Evolutionary conservation across 2,113 vertebrate genomes (phyloP).

Genomic region (Callionymus lyra): DNA sequence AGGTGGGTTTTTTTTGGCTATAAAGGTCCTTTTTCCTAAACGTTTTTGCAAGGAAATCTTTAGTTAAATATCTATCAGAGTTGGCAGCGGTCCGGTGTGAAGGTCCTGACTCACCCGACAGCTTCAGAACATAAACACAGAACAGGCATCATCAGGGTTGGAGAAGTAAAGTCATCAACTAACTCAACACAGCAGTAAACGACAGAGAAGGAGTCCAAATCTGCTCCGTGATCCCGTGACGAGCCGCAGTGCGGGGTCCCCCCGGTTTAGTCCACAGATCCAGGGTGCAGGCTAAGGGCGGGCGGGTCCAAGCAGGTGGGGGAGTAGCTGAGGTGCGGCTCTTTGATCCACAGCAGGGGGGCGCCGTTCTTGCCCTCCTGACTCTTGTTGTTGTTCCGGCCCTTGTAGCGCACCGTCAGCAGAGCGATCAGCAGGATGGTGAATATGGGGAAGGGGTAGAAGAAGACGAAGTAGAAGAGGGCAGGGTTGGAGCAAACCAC

Average conservation of each 20-base stretch:
- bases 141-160: constrained; percentile 45
- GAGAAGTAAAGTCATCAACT: no score
- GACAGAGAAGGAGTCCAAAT: constrained; percentile 54
- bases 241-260: constrained; percentile 15
- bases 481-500: constrained; percentile 89
- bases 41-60: constrained; percentile 35
- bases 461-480: constrained; percentile 97
- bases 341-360: constrained; percentile 95
- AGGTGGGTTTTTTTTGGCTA: constrained; percentile 44
- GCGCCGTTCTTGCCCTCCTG: constrained; percentile 96
- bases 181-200: constrained; percentile 51
- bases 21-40: constrained; percentile 43
- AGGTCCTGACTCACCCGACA: no score
- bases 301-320: constrained; percentile 96
- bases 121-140: constrained; percentile 25
- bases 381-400: constrained; percentile 83
- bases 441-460: constrained; percentile 97
- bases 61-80: no score
- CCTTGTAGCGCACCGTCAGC: constrained; percentile 89
- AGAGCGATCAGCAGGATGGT: constrained; percentile 91
- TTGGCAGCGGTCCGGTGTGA: constrained; percentile 31
- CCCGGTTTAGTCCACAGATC: constrained; percentile 81
- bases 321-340: constrained; percentile 95
- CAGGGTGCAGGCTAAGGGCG: constrained; percentile 90
- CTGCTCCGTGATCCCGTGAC: constrained; percentile 45